Conservation (phyloP, 2,797 vertebrate genomes). For the Tapera naevia region DNA sequence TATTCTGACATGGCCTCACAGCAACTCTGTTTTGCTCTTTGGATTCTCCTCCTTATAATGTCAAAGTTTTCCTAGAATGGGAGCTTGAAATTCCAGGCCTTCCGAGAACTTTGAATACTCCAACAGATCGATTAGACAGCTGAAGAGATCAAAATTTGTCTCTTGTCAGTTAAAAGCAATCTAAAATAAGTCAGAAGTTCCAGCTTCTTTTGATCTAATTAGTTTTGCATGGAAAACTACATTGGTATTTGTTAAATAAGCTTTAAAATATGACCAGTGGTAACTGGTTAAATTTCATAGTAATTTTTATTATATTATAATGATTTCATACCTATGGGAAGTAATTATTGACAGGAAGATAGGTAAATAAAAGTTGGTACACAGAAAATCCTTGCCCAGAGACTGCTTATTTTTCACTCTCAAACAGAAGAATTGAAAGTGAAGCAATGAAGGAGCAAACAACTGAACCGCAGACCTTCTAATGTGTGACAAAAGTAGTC, state of each 20-base stretch:
- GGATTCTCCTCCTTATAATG: not conserved
- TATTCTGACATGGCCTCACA: not conserved
- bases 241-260: not conserved
- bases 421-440: not conserved
- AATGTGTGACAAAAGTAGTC: not conserved
- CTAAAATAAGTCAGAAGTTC: not conserved
- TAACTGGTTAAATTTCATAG: not conserved
- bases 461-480: not conserved
- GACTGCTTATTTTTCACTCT: not conserved
- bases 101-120: not conserved
- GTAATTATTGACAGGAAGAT: not conserved
- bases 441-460: constrained; percentile 9
- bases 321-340: not conserved
- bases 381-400: not conserved
- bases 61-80: not conserved
- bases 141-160: not conserved
- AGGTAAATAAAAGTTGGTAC: not conserved
- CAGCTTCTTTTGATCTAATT: not conserved
- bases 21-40: not conserved
- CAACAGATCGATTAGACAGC: not conserved
- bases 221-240: not conserved
- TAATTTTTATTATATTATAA: not conserved
- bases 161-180: not conserved
- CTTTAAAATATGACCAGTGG: not conserved
- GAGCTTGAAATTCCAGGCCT: not conserved